A percentile compares a stretch with the other conserved stretches of the same genome.
phyloP scores from a whole-genome alignment of 2,797 vertebrate species.

The Oryzias sinensis region DNA sequence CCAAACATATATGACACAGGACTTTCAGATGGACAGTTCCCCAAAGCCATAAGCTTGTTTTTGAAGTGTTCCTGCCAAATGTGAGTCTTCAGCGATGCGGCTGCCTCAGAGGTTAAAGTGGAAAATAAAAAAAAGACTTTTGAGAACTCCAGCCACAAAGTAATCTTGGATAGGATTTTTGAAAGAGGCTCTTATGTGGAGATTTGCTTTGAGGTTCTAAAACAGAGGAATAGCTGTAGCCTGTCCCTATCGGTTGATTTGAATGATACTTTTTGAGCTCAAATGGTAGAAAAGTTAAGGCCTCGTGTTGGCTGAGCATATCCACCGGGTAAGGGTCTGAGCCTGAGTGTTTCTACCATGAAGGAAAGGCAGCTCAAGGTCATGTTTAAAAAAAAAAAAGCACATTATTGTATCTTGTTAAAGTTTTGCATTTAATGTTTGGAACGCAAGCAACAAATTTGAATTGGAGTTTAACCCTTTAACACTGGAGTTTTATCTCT shows the following conservation, averaged over 20 bases:
- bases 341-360: background rate
- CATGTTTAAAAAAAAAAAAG: background rate
- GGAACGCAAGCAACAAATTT: too few relatives aligned
- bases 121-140: slow-evolving; percentile 14
- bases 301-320: slow-evolving; percentile 35
- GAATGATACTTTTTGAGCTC: slow-evolving; percentile 54
- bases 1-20: background rate
- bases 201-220: slow-evolving; percentile 39
- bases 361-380: slow-evolving; percentile 7
- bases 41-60: slow-evolving; percentile 23
- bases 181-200: slow-evolving; percentile 42
- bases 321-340: slow-evolving; percentile 21
- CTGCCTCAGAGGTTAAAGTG: slow-evolving; percentile 4
- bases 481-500: too few relatives aligned
- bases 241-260: slow-evolving; percentile 55
- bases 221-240: slow-evolving; percentile 32
- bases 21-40: slow-evolving; percentile 11
- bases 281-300: slow-evolving; percentile 36
- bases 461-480: too few relatives aligned
- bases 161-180: slow-evolving; percentile 54
- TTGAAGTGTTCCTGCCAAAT: slow-evolving; percentile 29
- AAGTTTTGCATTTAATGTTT: background rate
- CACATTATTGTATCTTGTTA: background rate
- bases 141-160: slow-evolving; percentile 28
- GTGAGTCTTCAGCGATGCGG: slow-evolving; percentile 35